These are phyloP conservation scores for Eudyptes chrysolophus DNA, from an alignment of 2,113 vertebrate genomes.

Conservation along the genomic window DNA sequence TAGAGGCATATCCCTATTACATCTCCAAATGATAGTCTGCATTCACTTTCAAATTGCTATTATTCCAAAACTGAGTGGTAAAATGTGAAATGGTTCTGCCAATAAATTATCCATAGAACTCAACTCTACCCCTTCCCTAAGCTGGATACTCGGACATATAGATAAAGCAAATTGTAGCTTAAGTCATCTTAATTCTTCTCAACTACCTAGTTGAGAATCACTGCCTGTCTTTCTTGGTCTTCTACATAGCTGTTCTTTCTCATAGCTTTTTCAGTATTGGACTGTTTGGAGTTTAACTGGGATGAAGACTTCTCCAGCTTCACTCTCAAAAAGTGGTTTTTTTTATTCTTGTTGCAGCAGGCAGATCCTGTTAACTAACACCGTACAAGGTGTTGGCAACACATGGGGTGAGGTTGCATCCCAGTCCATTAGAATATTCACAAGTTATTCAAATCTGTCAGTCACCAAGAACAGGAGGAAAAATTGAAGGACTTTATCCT, in stretches of 20 bases:
- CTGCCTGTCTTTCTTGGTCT: neutral
- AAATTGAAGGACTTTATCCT: neutral
- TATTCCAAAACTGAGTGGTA: neutral
- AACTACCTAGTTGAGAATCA: neutral
- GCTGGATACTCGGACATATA: neutral
- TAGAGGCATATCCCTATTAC: neutral
- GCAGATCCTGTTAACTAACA: neutral
- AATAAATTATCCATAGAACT: neutral
- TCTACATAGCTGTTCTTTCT: neutral
- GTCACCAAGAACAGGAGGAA: neutral
- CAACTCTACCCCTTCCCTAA: neutral
- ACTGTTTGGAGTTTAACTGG: neutral
- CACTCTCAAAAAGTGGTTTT: neutral
- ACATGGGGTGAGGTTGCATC: neutral
- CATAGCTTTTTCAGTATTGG: neutral
- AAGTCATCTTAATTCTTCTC: neutral
- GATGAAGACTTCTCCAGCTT: neutral
- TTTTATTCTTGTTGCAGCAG: neutral
- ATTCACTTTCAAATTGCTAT: neutral
- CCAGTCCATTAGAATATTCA: neutral
- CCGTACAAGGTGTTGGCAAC: neutral
- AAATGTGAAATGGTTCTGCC: neutral
- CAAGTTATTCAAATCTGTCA: neutral
- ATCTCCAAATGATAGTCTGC: neutral
- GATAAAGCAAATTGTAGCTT: neutral